Evolutionary conservation across 2,888 invertebrate genomes (phyloP).

Genomic region (Leistus spinibarbis): DNA sequence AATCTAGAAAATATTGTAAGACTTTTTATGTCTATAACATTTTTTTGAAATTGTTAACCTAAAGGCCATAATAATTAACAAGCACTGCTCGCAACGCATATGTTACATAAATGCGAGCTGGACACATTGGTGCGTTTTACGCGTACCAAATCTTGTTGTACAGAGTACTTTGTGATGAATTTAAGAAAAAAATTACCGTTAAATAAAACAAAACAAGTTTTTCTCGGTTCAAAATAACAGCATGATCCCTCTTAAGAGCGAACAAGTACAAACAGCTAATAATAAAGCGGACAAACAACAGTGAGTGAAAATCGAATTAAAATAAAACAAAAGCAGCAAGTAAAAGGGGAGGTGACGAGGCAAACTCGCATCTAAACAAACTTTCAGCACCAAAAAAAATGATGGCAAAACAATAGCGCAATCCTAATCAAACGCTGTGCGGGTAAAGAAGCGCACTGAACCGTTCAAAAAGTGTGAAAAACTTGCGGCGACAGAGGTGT

Average conservation of each 20-base stretch:
- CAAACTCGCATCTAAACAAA: constrained; percentile 24
- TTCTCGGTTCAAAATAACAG: not conserved
- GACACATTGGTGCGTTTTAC: too few species aligned
- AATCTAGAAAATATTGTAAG: too few species aligned
- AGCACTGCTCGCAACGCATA: too few species aligned
- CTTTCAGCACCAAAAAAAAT: constrained; percentile 24
- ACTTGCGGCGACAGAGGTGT: constrained; percentile 40
- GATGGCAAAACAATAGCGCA: constrained; percentile 24
- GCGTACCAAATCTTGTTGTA: too few species aligned
- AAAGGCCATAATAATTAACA: too few species aligned
- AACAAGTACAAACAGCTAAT: constrained; percentile 23
- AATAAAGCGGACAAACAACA: constrained; percentile 25
- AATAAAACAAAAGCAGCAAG: constrained; percentile 8
- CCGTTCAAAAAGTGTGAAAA: constrained; percentile 10
- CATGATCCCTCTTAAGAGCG: constrained; percentile 14
- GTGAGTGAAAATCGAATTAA: constrained; percentile 23
- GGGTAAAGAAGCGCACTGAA: constrained; percentile 30
- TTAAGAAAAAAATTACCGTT: constrained; percentile 8
- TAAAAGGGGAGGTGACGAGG: constrained; percentile 32
- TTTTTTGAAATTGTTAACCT: too few species aligned
- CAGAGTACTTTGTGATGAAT: too few species aligned
- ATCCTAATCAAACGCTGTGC: too few species aligned
- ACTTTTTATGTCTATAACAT: too few species aligned
- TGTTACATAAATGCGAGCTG: too few species aligned
- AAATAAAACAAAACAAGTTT: not conserved